These are phyloP conservation scores for Labeo calbasu DNA, from an alignment of 2,797 vertebrate genomes.

Conservation along the genomic window DNA sequence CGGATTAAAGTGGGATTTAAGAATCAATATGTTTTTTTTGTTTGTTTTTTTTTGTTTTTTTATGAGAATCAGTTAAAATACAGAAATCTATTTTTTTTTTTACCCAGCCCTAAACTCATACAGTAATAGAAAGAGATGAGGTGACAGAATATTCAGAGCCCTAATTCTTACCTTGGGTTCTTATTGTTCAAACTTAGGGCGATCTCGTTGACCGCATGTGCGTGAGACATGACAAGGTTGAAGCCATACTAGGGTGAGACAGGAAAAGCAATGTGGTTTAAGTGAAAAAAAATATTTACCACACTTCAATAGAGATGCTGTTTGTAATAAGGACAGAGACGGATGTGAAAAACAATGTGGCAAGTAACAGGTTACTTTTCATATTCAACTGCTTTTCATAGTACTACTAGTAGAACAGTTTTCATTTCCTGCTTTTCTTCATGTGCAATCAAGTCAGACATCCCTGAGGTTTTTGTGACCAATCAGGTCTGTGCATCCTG, in stretches of 20 bases:
- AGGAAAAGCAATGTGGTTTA: conserved; percentile 3
- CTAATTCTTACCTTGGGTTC: conserved; percentile 87
- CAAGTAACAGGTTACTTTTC: background rate
- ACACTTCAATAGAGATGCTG: background rate
- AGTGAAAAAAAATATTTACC: background rate
- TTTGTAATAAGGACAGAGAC: conserved; percentile 2
- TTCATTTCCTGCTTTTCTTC: background rate
- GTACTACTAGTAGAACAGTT: conserved; percentile 45
- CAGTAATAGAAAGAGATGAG: background rate
- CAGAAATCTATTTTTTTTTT: too few species aligned
- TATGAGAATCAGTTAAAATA: too few species aligned
- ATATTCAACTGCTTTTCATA: background rate
- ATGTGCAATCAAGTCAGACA: background rate
- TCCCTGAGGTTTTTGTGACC: background rate
- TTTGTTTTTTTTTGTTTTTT: too few species aligned
- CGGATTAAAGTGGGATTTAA: too few species aligned
- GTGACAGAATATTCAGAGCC: conserved; percentile 4
- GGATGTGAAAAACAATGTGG: background rate
- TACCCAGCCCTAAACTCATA: background rate
- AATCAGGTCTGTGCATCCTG: conserved; percentile 30
- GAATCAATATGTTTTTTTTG: too few species aligned
- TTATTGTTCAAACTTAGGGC: conserved; percentile 98
- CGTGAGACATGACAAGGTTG: conserved; percentile 98
- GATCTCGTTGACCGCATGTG: conserved; percentile 96
- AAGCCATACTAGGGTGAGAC: conserved; percentile 88